Conservation (phyloP, 2,113 vertebrate species). For the Pseudonaja textilis region DNA sequence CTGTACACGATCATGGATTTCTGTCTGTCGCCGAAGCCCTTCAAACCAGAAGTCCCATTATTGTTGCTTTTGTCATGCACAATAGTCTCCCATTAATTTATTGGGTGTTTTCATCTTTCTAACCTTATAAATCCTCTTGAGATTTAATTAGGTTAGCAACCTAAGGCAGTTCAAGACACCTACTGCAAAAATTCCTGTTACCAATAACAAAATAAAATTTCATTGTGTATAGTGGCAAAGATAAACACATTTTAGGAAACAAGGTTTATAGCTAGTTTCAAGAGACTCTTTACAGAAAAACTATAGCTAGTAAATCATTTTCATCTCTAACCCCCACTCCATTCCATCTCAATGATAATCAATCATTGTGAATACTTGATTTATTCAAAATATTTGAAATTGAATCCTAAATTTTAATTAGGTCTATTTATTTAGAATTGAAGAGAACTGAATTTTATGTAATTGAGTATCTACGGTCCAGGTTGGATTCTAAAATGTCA, state of each 20-base stretch:
- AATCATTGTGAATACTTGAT: background rate
- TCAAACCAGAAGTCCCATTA: background rate
- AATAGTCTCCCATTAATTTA: slow-evolving; percentile 43
- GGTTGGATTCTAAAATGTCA: background rate
- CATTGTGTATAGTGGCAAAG: background rate
- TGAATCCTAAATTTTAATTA: slow-evolving; percentile 23
- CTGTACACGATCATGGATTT: too few relatives aligned
- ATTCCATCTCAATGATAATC: background rate
- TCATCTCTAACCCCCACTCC: background rate
- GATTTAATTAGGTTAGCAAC: slow-evolving; percentile 55
- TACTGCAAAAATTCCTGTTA: slow-evolving; percentile 26
- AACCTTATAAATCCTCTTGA: slow-evolving; percentile 48
- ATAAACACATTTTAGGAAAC: background rate
- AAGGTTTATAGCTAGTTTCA: background rate
- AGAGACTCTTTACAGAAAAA: background rate
- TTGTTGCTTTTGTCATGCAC: slow-evolving; percentile 31
- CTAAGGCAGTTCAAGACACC: slow-evolving; percentile 35
- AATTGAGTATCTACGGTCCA: background rate
- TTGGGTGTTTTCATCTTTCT: slow-evolving; percentile 38
- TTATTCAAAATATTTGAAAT: slow-evolving; percentile 3
- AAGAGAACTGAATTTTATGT: background rate
- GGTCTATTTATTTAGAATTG: background rate
- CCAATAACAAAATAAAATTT: slow-evolving; percentile 18
- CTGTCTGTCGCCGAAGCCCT: too few relatives aligned
- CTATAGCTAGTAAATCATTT: background rate